Base-by-base conservation (phyloP, 2,797 vertebrate species). In the Odontamblyopus rebecca region DNA sequence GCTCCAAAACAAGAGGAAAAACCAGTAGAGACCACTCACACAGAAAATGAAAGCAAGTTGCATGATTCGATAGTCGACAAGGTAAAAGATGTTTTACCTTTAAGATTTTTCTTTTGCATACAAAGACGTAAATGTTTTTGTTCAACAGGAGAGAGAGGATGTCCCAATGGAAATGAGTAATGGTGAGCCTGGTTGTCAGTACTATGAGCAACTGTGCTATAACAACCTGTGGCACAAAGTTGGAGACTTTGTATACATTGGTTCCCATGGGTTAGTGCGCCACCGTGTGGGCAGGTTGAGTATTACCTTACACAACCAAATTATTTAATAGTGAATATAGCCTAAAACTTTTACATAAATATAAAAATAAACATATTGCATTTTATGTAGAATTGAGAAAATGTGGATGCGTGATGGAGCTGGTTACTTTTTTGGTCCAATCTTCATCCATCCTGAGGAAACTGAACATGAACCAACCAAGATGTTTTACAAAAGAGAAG, bases 401-500 rank as follows among this genome's bases (percentile, higher is more conserved):
- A 95, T 99, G 91, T 99, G 98, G 98, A 92, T 97, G 61, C 94
- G 95, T 78, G 95, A 97, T 78, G 96, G 96, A 86, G 93, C 95
- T 2, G 93, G 93, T 0, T 98, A 95, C 90, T 98, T 99, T 87
- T 99, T 98, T 78, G 98, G 98, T 60, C 98, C 98, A 15, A 97
- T 99, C 80, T 99, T 99, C 82, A 98, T 99, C 84, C 96, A 98
- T 73, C 98, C 98, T 2, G 98, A 98, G 82, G 98, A 99, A 87
- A 99, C 98, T 0, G 97, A 97, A 77, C 98, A 99, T 32, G 98
- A 99, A 71, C 98, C 98, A 72, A 99, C 98, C n/a, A 99, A 98
- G 93, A 99, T 99, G 98, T 99, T 99, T 88, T 99, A 99, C 90
- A 98, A 97, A 90, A 96, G 95, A 85, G 98, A 99, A 91, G 96